Evolutionary conservation across 2,888 invertebrate species (phyloP).

Genomic region (Dasysyrphus tricinctus): DNA sequence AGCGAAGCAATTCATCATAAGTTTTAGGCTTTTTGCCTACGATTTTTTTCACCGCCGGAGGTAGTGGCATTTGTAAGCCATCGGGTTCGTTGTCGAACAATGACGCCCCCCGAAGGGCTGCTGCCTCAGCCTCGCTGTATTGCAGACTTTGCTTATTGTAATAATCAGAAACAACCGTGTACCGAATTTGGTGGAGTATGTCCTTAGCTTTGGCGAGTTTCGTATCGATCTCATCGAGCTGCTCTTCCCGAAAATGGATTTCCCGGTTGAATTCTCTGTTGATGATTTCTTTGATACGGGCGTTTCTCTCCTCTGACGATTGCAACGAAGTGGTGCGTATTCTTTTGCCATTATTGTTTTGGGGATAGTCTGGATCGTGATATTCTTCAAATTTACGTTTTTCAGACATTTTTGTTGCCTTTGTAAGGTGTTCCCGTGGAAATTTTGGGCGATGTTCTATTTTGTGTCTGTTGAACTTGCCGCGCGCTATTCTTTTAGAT

Average conservation of each 20-base stretch:
- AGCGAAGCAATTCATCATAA: conserved; percentile 84
- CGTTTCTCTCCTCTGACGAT: conserved; percentile 82
- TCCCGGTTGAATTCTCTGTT: conserved; percentile 89
- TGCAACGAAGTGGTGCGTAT: conserved; percentile 13
- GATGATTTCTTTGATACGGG: conserved; percentile 87
- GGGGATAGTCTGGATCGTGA: conserved; percentile 86
- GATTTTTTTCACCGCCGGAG: conserved; percentile 90
- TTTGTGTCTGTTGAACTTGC: conserved; percentile 35
- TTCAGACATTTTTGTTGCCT: conserved; percentile 75
- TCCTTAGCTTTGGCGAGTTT: conserved; percentile 86
- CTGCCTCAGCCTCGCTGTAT: conserved; percentile 80
- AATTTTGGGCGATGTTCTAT: conserved; percentile 19
- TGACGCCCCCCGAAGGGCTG: conserved; percentile 79
- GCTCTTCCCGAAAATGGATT: conserved; percentile 87
- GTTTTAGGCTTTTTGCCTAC: conserved; percentile 86
- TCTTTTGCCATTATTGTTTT: conserved; percentile 74
- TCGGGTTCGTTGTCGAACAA: conserved; percentile 78
- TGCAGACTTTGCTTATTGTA: conserved; percentile 85
- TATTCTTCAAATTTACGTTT: conserved; percentile 84
- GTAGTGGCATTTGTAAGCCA: conserved; percentile 85
- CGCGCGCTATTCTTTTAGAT: conserved; percentile 38
- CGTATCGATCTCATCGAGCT: conserved; percentile 88
- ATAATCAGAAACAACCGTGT: conserved; percentile 86
- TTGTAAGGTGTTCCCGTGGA: neutral
- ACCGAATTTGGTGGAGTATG: conserved; percentile 86